A percentile compares a stretch with the other conserved stretches of the same genome.
These are phyloP conservation scores for Premnoplex brunnescens DNA, from an alignment of 2,797 vertebrate genomes.

Conservation along the genomic window DNA sequence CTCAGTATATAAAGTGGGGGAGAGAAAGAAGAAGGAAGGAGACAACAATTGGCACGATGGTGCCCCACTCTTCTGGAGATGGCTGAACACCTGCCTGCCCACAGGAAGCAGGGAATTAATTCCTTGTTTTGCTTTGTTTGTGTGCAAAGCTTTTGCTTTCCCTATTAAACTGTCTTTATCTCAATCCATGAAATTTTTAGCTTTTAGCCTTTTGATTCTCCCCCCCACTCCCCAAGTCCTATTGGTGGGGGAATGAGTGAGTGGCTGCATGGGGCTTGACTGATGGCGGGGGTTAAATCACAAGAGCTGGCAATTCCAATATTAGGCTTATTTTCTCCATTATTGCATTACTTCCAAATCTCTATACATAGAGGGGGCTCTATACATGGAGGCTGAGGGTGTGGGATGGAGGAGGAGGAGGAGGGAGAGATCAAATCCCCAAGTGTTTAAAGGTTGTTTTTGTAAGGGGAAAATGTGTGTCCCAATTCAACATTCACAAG, in stretches of 20 bases:
- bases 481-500: neutral
- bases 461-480: neutral
- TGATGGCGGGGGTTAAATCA: neutral
- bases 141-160: neutral
- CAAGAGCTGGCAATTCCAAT: neutral
- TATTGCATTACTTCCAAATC: neutral
- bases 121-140: neutral
- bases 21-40: neutral
- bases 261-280: neutral
- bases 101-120: neutral
- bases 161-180: neutral
- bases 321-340: neutral
- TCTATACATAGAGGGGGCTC: neutral
- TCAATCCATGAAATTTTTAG: neutral
- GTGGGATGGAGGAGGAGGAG: accelerated
- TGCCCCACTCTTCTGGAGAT: neutral
- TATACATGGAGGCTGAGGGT: neutral
- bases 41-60: neutral
- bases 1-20: neutral
- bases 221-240: neutral
- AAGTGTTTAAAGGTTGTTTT: neutral
- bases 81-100: neutral
- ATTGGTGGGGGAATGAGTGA: neutral
- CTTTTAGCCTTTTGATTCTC: neutral
- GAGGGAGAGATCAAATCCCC: neutral